Evolutionary conservation across 2,888 invertebrate species (phyloP), one percentile per base, ranked within the genome.

Genomic region (Cordilura impudica): DNA sequence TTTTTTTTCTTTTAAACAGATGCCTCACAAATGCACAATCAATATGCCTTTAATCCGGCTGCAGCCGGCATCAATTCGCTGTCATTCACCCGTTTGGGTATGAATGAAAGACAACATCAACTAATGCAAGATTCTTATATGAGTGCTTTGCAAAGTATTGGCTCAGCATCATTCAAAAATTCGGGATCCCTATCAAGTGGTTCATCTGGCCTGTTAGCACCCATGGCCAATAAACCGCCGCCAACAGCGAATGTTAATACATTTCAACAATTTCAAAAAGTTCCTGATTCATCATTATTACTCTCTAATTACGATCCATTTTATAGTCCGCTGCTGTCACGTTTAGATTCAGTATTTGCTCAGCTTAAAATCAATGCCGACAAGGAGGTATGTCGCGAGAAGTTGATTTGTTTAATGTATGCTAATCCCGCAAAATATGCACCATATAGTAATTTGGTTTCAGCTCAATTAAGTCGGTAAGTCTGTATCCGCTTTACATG

Each of bases 251-350:
- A 93, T 81, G 84, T 86, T 76, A 87, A 88, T 61, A 93, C 95
- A 84, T 96, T 94, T 87, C 95, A 96, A 92, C 93, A 94, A 45
- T 96, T 96, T 92, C 96, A 96, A 88, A 95, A 95, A 87, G 96
- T 96, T 83, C 96, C 96, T 26, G 92, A 94, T 23, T 96, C 96
- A 0, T 95, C 96, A 0, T 90, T 96, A 88, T 92, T 96, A 63
- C 90, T 96, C 71, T 95, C 95, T 82, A 95, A 95, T 89, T 97
- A 96, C 89, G 97, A 97, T 88, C 96, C 97, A 0, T 97, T 97
- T 90, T 97, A 97, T 89, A 96, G 96, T 81, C 97, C 97, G 0
- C 88, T 97, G 21, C 89, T 97, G 14, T 97, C 96, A 0, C 91
- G 97, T 14, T 91, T 97, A 67, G 97, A 96, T 84, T 94, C 95